Conservation (phyloP, 2,888 invertebrate genomes). For the Acleris cristana region DNA sequence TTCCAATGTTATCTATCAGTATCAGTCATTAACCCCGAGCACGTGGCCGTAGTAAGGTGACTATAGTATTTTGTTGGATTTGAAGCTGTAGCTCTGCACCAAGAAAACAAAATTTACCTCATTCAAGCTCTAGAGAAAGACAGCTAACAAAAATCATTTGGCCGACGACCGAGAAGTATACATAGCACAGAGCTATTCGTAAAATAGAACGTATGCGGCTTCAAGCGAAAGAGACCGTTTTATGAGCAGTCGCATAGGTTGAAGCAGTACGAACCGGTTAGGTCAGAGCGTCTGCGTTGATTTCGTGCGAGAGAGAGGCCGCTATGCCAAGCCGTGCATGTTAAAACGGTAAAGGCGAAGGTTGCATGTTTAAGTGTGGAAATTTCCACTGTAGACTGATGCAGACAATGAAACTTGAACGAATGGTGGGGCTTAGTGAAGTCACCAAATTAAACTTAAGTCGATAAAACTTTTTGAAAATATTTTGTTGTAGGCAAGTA, state of each 20-base stretch:
- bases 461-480: slow-evolving; percentile 21
- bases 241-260: slow-evolving; percentile 53
- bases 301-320: slow-evolving; percentile 63
- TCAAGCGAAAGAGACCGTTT: slow-evolving; percentile 64
- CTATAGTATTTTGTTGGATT: slow-evolving; percentile 79
- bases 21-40: slow-evolving; percentile 80
- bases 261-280: slow-evolving; percentile 66
- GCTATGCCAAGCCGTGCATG: slow-evolving; percentile 53
- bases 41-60: slow-evolving; percentile 72
- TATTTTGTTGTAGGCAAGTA: no score
- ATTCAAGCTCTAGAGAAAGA: slow-evolving; percentile 84
- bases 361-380: slow-evolving; percentile 81
- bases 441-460: slow-evolving; percentile 37
- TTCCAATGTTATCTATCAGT: slow-evolving; percentile 72
- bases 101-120: slow-evolving; percentile 78
- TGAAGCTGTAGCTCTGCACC: slow-evolving; percentile 82
- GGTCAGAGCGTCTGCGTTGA: slow-evolving; percentile 80
- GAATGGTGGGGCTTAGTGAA: slow-evolving; percentile 61
- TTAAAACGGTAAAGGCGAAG: slow-evolving; percentile 64
- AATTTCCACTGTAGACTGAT: slow-evolving; percentile 83
- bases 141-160: slow-evolving; percentile 81
- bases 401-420: slow-evolving; percentile 82
- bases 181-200: slow-evolving; percentile 83
- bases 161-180: slow-evolving; percentile 83
- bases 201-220: slow-evolving; percentile 79